These are phyloP conservation scores for Neodiprion lecontei DNA, from an alignment of 1,140 invertebrate genomes.

Conservation along the genomic window DNA sequence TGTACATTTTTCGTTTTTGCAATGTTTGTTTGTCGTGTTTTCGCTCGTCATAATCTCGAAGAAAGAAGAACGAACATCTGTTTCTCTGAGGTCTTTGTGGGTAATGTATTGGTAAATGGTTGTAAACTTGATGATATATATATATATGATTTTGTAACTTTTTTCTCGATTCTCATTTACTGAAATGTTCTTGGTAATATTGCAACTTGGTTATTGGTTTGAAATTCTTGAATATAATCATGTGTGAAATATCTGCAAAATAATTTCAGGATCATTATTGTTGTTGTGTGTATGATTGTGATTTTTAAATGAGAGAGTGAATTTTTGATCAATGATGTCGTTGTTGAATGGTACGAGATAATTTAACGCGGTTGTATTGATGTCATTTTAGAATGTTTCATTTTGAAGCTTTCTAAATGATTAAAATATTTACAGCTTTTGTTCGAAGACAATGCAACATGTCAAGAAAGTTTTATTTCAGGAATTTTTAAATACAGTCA, in stretches of 20 bases:
- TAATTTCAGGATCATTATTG: too few relatives aligned
- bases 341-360: too few relatives aligned
- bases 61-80: neutral
- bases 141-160: too few relatives aligned
- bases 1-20: neutral
- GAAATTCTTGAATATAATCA: too few relatives aligned
- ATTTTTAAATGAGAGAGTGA: too few relatives aligned
- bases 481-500: neutral
- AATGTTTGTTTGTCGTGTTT: neutral
- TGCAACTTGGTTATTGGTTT: too few relatives aligned
- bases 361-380: too few relatives aligned
- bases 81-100: neutral
- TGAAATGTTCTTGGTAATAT: too few relatives aligned
- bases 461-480: neutral
- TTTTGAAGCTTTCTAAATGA: neutral
- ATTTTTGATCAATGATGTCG: too few relatives aligned
- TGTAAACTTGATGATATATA: neutral
- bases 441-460: neutral
- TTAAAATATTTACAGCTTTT: neutral
- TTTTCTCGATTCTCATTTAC: too few relatives aligned
- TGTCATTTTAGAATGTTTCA: neutral
- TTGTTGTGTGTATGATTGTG: too few relatives aligned
- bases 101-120: slow-evolving; percentile 3
- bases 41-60: neutral
- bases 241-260: too few relatives aligned